Conservation (phyloP, 1,140 invertebrate species). For the Anastrepha obliqua region DNA sequence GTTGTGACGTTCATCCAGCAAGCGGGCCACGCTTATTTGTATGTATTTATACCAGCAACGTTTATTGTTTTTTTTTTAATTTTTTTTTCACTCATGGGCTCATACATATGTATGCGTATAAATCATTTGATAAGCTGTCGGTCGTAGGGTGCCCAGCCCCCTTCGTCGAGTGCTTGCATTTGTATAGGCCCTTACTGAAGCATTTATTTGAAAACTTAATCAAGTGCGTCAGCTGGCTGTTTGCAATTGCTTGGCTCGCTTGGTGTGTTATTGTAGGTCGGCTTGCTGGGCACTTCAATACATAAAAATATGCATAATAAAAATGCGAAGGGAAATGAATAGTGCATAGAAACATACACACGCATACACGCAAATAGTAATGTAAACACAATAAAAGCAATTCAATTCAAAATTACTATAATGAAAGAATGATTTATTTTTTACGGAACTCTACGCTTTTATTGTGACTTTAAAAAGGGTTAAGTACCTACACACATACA, state of each 20-base stretch:
- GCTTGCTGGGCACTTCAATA: neutral
- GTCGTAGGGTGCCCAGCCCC: constrained; percentile 27
- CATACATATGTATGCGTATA: neutral
- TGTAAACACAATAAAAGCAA: neutral
- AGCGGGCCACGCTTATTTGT: neutral
- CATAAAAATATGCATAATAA: neutral
- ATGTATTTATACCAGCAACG: neutral
- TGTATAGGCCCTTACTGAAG: neutral
- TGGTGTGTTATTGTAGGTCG: neutral
- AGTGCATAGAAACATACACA: neutral
- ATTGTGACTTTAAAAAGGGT: constrained; percentile 34
- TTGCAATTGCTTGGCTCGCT: neutral
- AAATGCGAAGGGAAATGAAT: constrained; percentile 18
- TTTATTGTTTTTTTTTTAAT: neutral
- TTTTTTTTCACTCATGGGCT: neutral
- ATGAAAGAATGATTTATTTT: constrained; percentile 14
- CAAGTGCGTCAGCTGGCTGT: constrained; percentile 16
- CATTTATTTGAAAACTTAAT: constrained; percentile 36
- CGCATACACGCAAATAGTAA: neutral
- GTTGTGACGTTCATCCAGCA: too few relatives aligned
- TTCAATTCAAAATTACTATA: neutral
- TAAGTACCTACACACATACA: neutral
- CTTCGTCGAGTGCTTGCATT: neutral
- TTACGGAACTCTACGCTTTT: neutral
- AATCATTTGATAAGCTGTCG: neutral